Evolutionary conservation across 2,797 vertebrate genomes (phyloP), one percentile per base, ranked within the genome.

Genomic region (Syndactyla subalaris): DNA sequence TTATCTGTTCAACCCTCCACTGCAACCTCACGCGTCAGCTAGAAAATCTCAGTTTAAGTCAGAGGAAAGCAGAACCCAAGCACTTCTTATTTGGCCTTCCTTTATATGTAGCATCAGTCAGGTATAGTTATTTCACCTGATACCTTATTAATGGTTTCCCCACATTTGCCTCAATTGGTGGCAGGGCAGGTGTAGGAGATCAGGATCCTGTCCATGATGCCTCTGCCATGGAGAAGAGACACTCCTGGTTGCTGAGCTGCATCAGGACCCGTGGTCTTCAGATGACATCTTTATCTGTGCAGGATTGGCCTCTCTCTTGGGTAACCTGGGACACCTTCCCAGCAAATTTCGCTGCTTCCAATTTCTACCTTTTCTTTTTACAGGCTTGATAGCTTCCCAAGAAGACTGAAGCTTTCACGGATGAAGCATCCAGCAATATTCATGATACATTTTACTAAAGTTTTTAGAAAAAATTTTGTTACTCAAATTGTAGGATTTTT

Each of bases 1-100:
- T 95, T 95, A 79, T 41, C 30, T 85, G 70, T 81, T 95, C 74
- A 89, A 91, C 46, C 29, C 48, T 78, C 39, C 46, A 41, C 75
- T 58, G 55, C 48, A 83, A 43, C 15, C 55, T 66, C 16, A 19
- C 51, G 59, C 39, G 32, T 36, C 22, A 88, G 51, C 43, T 76
- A 67, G 32, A 89, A 91, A 66, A 83, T 51, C 27, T 45, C 78
- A 66, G 65, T 71, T 88, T 67, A 79, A 51, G 24, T 85, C 15
- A 54, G 45, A 93, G 75, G 49, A 85, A 86, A 91, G 26, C 7
- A 65, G 82, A 45, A 78, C 55, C 77, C 34, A 22, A 13, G 30
- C 65, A 65, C 24, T 59, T 63, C 24, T 59, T 63, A 10, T 65
- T 62, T 77, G 12, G n/a, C 71, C 93, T 90, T 88, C 36, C 65